Evolutionary conservation across 2,113 vertebrate genomes (phyloP).

Genomic region (Hemiscyllium ocellatum): DNA sequence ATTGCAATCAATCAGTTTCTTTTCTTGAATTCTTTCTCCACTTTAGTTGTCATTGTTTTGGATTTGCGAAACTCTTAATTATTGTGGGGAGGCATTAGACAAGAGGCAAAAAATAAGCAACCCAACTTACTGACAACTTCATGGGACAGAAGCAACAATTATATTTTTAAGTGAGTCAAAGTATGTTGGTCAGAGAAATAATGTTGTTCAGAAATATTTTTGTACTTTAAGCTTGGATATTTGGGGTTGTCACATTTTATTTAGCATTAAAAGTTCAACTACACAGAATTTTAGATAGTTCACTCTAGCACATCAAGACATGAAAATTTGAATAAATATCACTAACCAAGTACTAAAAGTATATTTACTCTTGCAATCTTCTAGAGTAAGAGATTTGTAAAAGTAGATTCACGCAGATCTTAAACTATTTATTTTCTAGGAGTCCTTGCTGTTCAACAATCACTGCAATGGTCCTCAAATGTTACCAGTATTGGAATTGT

Average conservation of each 20-base stretch:
- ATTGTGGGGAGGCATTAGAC: background rate
- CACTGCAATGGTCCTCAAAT: background rate
- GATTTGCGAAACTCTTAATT: background rate
- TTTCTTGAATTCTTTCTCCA: background rate
- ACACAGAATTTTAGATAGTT: background rate
- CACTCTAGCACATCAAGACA: background rate
- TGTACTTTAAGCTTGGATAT: background rate
- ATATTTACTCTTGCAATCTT: background rate
- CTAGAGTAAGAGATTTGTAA: background rate
- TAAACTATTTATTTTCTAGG: constrained; percentile 4
- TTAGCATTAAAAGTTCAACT: background rate
- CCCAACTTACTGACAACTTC: background rate
- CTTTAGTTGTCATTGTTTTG: no score
- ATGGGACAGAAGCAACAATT: background rate
- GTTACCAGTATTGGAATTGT: background rate
- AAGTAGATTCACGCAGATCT: background rate
- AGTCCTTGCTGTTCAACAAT: background rate
- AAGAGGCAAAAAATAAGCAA: background rate
- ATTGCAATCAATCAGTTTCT: no score
- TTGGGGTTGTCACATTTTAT: background rate
- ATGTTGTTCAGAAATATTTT: background rate
- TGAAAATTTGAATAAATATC: background rate
- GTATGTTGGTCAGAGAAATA: background rate
- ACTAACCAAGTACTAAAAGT: background rate
- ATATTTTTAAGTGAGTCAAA: background rate